These are phyloP conservation scores for Sarotherodon lohbergeri DNA, from an alignment of 2,113 vertebrate species.

Conservation along the genomic window DNA sequence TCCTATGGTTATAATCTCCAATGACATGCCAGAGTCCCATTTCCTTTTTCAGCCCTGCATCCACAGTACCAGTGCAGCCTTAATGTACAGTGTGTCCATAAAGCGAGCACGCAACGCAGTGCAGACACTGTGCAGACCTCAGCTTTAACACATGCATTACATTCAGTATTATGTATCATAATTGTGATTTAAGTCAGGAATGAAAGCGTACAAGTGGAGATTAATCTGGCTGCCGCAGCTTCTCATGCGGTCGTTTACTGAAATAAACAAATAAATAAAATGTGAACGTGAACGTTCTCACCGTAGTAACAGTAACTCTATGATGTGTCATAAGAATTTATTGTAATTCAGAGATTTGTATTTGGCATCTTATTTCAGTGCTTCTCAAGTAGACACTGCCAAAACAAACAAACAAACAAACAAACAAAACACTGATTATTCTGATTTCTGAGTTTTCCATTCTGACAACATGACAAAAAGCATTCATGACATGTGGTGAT, in stretches of 20 bases:
- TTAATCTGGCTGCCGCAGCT: constrained; percentile 13
- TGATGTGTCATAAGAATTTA: background rate
- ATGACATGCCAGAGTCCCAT: constrained; percentile 55
- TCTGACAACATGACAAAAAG: background rate
- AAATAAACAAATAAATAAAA: background rate
- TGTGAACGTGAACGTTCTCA: background rate
- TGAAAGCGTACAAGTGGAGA: constrained; percentile 27
- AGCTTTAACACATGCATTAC: constrained; percentile 55
- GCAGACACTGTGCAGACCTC: constrained; percentile 56
- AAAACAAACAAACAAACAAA: background rate
- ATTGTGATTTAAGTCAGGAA: constrained; percentile 64
- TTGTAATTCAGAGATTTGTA: background rate
- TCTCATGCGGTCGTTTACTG: constrained; percentile 46
- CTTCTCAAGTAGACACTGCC: background rate
- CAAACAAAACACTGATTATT: background rate
- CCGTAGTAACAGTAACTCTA: background rate
- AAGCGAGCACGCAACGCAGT: constrained; percentile 21
- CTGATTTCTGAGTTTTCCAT: background rate
- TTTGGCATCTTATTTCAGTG: background rate
- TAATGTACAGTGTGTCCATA: constrained; percentile 39
- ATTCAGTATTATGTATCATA: constrained; percentile 60
- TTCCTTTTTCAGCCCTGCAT: constrained; percentile 60
- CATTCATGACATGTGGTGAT: background rate
- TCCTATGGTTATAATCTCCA: constrained; percentile 63
- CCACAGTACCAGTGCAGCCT: background rate